These are phyloP conservation scores for Chanos chanos DNA, from an alignment of 2,797 vertebrate species.

Conservation along the genomic window DNA sequence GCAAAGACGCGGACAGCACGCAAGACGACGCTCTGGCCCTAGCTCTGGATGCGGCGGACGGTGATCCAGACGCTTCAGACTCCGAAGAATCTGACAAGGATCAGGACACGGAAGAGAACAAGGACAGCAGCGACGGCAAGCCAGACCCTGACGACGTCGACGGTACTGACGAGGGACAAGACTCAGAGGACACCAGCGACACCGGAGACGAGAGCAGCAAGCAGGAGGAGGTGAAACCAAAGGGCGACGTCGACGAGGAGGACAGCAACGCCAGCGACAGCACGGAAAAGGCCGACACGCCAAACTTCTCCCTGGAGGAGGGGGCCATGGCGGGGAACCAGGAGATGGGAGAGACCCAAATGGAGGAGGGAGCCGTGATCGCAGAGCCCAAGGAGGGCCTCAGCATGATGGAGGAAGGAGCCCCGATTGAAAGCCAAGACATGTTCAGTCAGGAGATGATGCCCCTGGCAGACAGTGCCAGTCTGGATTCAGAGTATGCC, in stretches of 20 bases:
- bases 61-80: conserved; percentile 6
- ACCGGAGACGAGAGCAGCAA: neutral
- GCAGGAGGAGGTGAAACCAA: neutral
- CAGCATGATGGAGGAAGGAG: neutral
- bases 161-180: neutral
- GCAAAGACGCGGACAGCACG: conserved; percentile 1
- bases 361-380: neutral
- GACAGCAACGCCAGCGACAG: neutral
- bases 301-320: too few relatives aligned
- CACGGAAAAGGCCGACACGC: conserved; percentile 5
- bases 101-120: neutral
- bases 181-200: neutral
- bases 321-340: conserved; percentile 4
- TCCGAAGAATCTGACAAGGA: too few relatives aligned
- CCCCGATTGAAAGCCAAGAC: neutral
- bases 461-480: neutral
- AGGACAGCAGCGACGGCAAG: neutral
- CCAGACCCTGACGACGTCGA: neutral
- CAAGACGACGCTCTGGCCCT: neutral
- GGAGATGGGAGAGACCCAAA: neutral
- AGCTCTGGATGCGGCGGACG: conserved; percentile 7
- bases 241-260: conserved; percentile 10
- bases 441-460: neutral
- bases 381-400: neutral
- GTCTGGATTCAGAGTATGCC: conserved; percentile 9